Percentiles rank a stretch among this genome's conserved stretches.
phyloP scores from a whole-genome alignment of 2,888 invertebrate species.

The Capitulum mitella region DNA sequence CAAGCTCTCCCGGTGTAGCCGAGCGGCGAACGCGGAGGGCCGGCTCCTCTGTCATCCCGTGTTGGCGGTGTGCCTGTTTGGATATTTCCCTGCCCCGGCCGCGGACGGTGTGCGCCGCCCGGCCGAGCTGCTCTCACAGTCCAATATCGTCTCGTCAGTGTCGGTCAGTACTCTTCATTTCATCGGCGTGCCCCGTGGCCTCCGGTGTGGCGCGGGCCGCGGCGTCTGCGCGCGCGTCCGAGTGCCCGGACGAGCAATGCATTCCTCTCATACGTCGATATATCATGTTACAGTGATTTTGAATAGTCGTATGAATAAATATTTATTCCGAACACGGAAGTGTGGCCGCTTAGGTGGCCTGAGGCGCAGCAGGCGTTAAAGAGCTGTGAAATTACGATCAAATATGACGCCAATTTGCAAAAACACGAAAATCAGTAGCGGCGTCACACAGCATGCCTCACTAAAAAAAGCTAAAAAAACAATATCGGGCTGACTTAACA shows the following conservation, averaged over 20 bases:
- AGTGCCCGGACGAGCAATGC: background rate
- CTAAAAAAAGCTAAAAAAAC: too few relatives aligned
- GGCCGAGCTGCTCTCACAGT: background rate
- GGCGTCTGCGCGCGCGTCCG: background rate
- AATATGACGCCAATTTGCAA: too few relatives aligned
- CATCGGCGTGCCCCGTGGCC: background rate
- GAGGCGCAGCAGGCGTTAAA: too few relatives aligned
- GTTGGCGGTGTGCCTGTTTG: too few relatives aligned
- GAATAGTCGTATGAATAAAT: constrained; percentile 22
- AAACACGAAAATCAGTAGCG: too few relatives aligned
- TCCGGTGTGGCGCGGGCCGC: background rate
- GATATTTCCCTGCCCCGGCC: background rate
- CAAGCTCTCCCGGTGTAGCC: background rate
- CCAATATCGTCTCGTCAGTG: constrained; percentile 7
- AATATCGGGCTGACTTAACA: too few relatives aligned
- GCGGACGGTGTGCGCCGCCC: background rate
- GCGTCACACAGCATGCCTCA: too few relatives aligned
- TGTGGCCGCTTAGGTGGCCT: too few relatives aligned
- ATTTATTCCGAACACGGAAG: constrained; percentile 20
- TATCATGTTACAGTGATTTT: constrained; percentile 23
- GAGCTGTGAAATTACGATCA: too few relatives aligned
- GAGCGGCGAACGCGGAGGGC: background rate
- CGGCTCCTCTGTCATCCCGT: too few relatives aligned
- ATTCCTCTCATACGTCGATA: constrained; percentile 23
- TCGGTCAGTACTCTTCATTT: constrained; percentile 1